Evolutionary conservation across 2,888 invertebrate genomes (phyloP), one percentile per base, ranked within the genome.

Genomic region (Teinopalpus imperialis): DNA sequence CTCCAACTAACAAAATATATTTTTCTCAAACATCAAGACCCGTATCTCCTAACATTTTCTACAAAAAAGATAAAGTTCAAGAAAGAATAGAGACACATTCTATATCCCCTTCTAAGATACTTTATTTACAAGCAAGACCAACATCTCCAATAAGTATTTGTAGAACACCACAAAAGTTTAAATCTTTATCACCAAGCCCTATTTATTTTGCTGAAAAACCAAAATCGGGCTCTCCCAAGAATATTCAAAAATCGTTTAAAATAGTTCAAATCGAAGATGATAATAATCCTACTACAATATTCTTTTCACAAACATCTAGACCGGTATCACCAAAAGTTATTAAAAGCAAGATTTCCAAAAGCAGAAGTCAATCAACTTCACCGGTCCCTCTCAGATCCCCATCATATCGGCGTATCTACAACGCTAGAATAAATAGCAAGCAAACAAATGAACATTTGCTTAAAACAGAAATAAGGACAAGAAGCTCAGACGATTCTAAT

Each of bases 401-500:
- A 0, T 92, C 93, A 0, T 90, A 90, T 56, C 88, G 93, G 6
- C 91, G 92, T 48, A 93, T 93, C 50, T 90, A 92, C 54, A 89
- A 74, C 56, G 80, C 81, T 10, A 81, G 89, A 53, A 67, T 72
- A 47, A 83, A 87, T 58, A 75, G 63, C 27, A 89, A 75, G 57
- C 66, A 81, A 54, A 67, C 70, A 31, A 64, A 76, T 27, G 70
- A 66, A n/a, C 66, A 69, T 23, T 42, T 69, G 45, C 72, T 69
- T 4, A 81, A 85, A 74, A 56, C 91, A 60, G 66, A 89, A 6
- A 75, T 87, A 39, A 78, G 94, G 23, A 92, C 94, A 1, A 90
- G 91, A 53, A 94, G 94, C 62, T 91, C 92, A 1, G 92, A 92
- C 35, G 92, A 92, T 53, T 90, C 90, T 6, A 92, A 92, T 42